Evolutionary conservation across 2,797 vertebrate species (phyloP).

Genomic region (Amazona ochrocephala): DNA sequence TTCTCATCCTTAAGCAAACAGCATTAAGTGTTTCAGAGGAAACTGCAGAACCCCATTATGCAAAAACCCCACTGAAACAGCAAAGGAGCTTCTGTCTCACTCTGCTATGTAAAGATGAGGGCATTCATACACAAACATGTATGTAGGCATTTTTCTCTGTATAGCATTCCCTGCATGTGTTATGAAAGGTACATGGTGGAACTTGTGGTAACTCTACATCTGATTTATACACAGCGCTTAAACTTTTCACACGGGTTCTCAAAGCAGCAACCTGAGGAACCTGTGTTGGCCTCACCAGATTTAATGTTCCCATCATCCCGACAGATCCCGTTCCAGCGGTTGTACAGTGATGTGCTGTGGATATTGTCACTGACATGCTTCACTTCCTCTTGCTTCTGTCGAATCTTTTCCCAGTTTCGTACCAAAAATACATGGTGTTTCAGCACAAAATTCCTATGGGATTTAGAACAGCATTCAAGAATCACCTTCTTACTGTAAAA

Average conservation of each 20-base stretch:
- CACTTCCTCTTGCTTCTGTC: conserved; percentile 92
- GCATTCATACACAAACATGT: neutral
- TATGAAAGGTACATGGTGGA: neutral
- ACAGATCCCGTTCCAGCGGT: conserved; percentile 93
- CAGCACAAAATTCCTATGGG: conserved; percentile 92
- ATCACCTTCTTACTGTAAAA: neutral
- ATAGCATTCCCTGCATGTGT: neutral
- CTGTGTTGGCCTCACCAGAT: conserved; percentile 79
- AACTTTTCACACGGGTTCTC: neutral
- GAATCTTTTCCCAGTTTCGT: conserved; percentile 97
- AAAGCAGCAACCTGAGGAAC: neutral
- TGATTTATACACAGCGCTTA: neutral
- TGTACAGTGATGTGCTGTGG: conserved; percentile 85
- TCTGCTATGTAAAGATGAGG: neutral
- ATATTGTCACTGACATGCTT: conserved; percentile 87
- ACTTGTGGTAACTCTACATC: neutral
- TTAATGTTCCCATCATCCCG: conserved; percentile 97
- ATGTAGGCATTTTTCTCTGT: neutral
- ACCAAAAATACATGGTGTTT: conserved; percentile 95
- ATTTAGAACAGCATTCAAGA: neutral
- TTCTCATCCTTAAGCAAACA: neutral
- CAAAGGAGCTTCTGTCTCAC: neutral
- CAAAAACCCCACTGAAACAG: neutral
- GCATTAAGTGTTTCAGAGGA: neutral
- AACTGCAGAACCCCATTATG: neutral